phyloP scores from a whole-genome alignment of 1,140 invertebrate genomes.

The Pomacea maculata region DNA sequence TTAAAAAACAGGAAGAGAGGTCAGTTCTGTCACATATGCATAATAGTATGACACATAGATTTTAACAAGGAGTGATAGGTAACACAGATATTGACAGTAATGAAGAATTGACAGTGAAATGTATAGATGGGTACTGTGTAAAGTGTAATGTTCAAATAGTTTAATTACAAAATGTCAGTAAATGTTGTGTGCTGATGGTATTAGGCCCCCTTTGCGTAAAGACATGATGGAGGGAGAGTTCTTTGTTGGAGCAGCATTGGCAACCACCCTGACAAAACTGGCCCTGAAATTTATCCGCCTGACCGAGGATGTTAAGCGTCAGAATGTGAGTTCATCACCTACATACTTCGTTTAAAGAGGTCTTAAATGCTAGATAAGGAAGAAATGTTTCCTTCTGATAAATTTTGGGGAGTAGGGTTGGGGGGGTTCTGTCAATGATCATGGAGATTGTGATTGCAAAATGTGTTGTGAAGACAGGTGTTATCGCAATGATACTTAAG shows the following conservation, averaged over 20 bases:
- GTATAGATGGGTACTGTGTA: not conserved
- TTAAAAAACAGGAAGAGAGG: constrained; percentile 50
- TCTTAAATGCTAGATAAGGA: too few relatives aligned
- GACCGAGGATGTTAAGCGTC: constrained; percentile 52
- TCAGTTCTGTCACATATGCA: not conserved
- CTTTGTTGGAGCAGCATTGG: constrained; percentile 92
- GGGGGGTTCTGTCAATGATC: too few relatives aligned
- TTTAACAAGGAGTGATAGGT: not conserved
- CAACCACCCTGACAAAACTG: constrained; percentile 91
- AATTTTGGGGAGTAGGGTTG: too few relatives aligned
- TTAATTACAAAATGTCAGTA: not conserved
- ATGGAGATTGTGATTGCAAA: too few relatives aligned
- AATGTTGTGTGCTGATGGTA: not conserved
- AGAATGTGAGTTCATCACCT: constrained; percentile 56
- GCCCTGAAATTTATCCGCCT: constrained; percentile 77
- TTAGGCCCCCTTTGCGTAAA: constrained; percentile 81
- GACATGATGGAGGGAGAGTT: constrained; percentile 95
- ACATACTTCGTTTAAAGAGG: not conserved
- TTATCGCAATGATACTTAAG: too few relatives aligned
- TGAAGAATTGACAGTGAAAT: not conserved
- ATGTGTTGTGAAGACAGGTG: too few relatives aligned
- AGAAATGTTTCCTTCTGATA: too few relatives aligned
- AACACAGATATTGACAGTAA: not conserved
- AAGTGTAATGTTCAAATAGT: not conserved
- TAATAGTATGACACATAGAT: too few relatives aligned